A percentile compares a stretch with the other conserved stretches of the same genome.
phyloP scores from a whole-genome alignment of 2,113 vertebrate species.

The Neofelis nebulosa region DNA sequence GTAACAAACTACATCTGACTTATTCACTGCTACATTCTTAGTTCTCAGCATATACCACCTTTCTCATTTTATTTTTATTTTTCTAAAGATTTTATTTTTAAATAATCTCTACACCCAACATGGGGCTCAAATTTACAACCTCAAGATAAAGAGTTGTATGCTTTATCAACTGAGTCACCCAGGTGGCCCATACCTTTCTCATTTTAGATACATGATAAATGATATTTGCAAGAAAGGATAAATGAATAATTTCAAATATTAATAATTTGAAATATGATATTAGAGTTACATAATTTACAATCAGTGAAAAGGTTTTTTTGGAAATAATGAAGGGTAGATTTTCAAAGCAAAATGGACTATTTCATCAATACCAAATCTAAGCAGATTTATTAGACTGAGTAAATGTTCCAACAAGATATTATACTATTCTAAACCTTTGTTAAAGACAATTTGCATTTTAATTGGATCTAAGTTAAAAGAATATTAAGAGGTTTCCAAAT shows the following conservation, averaged over 20 bases:
- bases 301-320: neutral
- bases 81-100: neutral
- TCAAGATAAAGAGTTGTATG: neutral
- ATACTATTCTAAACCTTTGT: neutral
- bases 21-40: neutral
- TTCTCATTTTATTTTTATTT: neutral
- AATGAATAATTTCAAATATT: neutral
- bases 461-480: neutral
- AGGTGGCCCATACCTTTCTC: neutral
- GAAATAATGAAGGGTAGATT: neutral
- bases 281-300: neutral
- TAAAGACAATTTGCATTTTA: neutral
- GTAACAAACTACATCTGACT: neutral
- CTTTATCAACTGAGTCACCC: neutral
- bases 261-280: neutral
- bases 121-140: neutral
- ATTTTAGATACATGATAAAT: neutral
- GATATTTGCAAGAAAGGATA: neutral
- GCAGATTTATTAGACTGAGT: neutral
- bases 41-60: neutral
- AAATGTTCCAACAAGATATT: neutral
- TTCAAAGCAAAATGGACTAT: neutral
- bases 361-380: neutral
- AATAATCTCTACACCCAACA: neutral
- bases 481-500: neutral